A percentile compares a stretch with the other conserved stretches of the same genome.
These are phyloP conservation scores for Carlito syrichta DNA, from an alignment of 2,113 vertebrate genomes.

Conservation along the genomic window DNA sequence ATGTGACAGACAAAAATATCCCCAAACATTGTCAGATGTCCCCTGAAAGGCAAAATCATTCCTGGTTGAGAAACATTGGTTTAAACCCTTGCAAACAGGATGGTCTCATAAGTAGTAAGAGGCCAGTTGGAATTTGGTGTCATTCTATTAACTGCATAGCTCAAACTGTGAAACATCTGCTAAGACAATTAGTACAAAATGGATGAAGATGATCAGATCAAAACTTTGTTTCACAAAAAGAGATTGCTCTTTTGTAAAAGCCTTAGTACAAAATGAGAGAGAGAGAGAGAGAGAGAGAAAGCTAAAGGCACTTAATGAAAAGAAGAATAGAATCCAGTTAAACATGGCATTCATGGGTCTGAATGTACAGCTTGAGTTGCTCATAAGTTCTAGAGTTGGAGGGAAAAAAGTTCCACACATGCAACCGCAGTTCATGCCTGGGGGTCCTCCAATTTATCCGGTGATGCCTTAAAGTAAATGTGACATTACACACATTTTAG, in stretches of 20 bases:
- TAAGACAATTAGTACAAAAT: background rate
- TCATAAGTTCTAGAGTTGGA: background rate
- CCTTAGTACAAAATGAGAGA: background rate
- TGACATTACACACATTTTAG: conserved; percentile 68
- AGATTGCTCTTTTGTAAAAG: background rate
- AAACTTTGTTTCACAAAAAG: conserved; percentile 5
- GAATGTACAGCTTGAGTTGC: background rate
- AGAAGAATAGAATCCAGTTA: background rate
- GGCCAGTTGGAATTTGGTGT: background rate
- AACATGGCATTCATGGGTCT: background rate
- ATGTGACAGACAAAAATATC: background rate
- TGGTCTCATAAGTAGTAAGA: background rate
- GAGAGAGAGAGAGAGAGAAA: background rate
- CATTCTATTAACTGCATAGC: background rate
- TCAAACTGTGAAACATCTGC: background rate
- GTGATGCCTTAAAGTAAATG: conserved; percentile 67
- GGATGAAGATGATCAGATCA: background rate
- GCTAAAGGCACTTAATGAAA: background rate
- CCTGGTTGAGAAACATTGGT: background rate
- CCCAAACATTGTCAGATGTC: background rate
- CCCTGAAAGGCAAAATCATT: background rate
- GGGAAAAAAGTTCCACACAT: background rate
- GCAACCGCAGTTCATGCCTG: background rate
- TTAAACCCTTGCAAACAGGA: background rate
- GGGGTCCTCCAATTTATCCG: conserved; percentile 35